A percentile compares a stretch with the other conserved stretches of the same genome.
phyloP scores from a whole-genome alignment of 2,888 invertebrate species.

The Mongoloraphidia duomilia region DNA sequence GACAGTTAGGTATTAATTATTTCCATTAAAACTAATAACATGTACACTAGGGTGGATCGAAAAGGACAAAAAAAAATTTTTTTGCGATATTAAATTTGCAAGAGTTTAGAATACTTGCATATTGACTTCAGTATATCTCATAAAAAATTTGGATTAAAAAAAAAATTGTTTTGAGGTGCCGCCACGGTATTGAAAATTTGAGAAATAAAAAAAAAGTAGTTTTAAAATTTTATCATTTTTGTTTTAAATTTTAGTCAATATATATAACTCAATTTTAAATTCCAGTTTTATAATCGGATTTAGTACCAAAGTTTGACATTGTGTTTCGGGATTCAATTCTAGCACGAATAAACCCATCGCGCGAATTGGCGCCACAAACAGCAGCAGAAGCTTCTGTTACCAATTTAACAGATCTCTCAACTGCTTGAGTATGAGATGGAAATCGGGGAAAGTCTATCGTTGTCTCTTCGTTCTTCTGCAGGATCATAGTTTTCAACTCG shows the following conservation, averaged over 20 bases:
- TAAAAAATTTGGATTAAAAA: too few relatives aligned
- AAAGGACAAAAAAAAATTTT: background rate
- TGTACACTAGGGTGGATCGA: background rate
- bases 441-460: background rate
- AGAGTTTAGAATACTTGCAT: too few relatives aligned
- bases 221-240: background rate
- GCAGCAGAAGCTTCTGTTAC: slow-evolving; percentile 12
- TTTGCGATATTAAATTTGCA: too few relatives aligned
- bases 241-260: background rate
- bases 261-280: background rate
- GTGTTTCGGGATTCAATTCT: slow-evolving; percentile 1
- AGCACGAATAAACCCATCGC: slow-evolving; percentile 8
- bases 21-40: background rate
- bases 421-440: slow-evolving; percentile 13
- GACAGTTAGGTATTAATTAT: too few relatives aligned
- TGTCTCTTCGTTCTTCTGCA: background rate
- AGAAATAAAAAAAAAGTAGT: background rate
- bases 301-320: slow-evolving; percentile 7
- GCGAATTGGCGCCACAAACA: slow-evolving; percentile 1
- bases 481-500: slow-evolving; percentile 1
- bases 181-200: background rate
- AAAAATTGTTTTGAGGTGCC: background rate
- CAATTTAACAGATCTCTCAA: slow-evolving; percentile 12
- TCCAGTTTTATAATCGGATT: background rate
- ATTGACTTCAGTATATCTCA: too few relatives aligned